phyloP scores from a whole-genome alignment of 2,113 vertebrate genomes.

The Crotalus viridis region DNA sequence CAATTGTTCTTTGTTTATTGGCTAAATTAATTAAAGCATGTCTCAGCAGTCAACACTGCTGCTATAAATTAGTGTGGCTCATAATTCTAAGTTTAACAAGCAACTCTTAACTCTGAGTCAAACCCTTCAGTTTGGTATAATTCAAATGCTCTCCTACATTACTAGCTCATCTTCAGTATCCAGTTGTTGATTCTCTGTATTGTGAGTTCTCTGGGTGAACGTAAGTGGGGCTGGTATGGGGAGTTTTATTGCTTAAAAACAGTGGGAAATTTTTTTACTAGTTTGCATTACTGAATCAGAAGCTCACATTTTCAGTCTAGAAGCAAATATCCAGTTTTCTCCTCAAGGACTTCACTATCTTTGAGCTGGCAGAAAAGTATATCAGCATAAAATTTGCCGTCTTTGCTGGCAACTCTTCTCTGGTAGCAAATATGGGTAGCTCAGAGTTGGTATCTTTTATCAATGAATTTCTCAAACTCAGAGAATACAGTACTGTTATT shows the following conservation, averaged over 20 bases:
- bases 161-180: not conserved
- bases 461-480: not conserved
- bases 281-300: not conserved
- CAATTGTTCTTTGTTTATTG: not conserved
- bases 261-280: too few relatives aligned
- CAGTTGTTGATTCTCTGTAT: not conserved
- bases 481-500: not conserved
- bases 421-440: not conserved
- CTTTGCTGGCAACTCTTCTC: not conserved
- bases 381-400: not conserved
- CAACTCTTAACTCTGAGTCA: not conserved
- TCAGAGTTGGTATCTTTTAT: not conserved
- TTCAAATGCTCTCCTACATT: not conserved
- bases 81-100: not conserved
- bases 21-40: not conserved
- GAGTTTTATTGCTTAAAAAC: not conserved
- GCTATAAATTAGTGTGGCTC: not conserved
- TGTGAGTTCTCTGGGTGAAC: not conserved
- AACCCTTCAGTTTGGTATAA: not conserved
- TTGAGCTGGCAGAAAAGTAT: not conserved
- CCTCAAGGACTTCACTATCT: not conserved
- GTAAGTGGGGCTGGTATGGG: too few relatives aligned
- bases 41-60: not conserved
- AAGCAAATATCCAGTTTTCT: not conserved
- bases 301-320: not conserved